Evolutionary conservation across 2,797 vertebrate genomes (phyloP).

Genomic region (Sebastes jordani): DNA sequence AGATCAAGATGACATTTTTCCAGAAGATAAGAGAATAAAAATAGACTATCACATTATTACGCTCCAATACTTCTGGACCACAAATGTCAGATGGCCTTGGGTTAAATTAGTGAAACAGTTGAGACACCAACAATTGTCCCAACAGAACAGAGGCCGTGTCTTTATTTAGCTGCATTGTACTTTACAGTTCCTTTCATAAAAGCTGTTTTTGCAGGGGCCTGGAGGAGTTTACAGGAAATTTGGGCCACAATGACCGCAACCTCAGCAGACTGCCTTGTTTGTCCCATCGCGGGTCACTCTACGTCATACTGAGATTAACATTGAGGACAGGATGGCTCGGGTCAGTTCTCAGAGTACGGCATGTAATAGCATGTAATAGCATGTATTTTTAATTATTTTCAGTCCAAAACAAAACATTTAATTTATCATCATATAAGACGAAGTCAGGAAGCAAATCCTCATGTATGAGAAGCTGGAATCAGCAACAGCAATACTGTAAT

Average conservation of each 20-base stretch:
- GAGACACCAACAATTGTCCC: slow-evolving; percentile 1
- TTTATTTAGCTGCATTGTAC: slow-evolving; percentile 60
- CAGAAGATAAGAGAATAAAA: background rate
- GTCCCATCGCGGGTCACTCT: background rate
- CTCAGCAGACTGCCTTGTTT: slow-evolving; percentile 1
- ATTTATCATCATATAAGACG: too few species aligned
- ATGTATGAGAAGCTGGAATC: too few species aligned
- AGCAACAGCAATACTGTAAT: too few species aligned
- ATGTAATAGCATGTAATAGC: too few species aligned
- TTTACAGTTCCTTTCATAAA: slow-evolving; percentile 42
- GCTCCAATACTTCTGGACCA: background rate
- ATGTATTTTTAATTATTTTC: too few species aligned
- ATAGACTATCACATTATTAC: background rate
- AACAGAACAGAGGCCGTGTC: slow-evolving; percentile 12
- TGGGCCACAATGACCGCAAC: slow-evolving; percentile 58
- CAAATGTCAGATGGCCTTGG: background rate
- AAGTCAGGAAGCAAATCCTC: too few species aligned
- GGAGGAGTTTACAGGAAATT: slow-evolving; percentile 71
- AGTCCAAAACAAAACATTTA: too few species aligned
- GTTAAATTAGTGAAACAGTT: slow-evolving; percentile 40
- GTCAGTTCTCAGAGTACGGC: background rate
- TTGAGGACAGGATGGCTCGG: background rate
- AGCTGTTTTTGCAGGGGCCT: slow-evolving; percentile 38
- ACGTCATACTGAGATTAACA: background rate
- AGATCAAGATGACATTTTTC: background rate